Evolutionary conservation across 2,888 invertebrate species (phyloP).

Genomic region (Philaethria dido): DNA sequence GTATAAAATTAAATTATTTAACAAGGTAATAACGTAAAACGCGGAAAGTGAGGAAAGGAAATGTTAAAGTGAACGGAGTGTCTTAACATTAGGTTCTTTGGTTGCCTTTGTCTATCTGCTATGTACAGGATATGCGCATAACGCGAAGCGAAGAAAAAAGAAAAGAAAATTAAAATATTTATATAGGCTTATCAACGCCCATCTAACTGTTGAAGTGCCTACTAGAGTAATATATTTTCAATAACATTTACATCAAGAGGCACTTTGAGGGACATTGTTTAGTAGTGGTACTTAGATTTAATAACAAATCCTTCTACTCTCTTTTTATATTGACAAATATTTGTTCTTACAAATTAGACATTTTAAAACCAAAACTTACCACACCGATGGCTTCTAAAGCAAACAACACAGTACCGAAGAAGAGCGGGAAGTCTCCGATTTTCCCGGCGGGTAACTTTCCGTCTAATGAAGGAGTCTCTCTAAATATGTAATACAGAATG

Average conservation of each 20-base stretch:
- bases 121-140: too few species aligned
- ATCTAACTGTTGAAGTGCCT: neutral
- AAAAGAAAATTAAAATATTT: too few species aligned
- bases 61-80: too few species aligned
- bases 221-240: conserved; percentile 3
- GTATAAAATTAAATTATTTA: too few species aligned
- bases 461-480: conserved; percentile 86
- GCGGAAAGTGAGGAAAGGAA: too few species aligned
- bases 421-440: conserved; percentile 91
- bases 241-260: conserved; percentile 13
- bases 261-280: neutral
- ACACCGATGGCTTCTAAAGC: conserved; percentile 97
- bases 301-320: neutral
- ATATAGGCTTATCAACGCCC: too few species aligned
- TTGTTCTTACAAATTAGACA: too few species aligned
- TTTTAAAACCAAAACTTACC: conserved; percentile 83
- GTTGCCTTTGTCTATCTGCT: too few species aligned
- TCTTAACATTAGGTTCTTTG: too few species aligned
- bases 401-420: conserved; percentile 97
- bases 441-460: conserved; percentile 86
- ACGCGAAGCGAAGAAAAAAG: neutral
- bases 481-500: conserved; percentile 93
- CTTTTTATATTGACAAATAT: neutral
- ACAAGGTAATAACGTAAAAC: too few species aligned
- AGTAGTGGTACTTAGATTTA: neutral